Base-by-base conservation (phyloP, 2,797 vertebrate genomes). In the Amniataba percoides region DNA sequence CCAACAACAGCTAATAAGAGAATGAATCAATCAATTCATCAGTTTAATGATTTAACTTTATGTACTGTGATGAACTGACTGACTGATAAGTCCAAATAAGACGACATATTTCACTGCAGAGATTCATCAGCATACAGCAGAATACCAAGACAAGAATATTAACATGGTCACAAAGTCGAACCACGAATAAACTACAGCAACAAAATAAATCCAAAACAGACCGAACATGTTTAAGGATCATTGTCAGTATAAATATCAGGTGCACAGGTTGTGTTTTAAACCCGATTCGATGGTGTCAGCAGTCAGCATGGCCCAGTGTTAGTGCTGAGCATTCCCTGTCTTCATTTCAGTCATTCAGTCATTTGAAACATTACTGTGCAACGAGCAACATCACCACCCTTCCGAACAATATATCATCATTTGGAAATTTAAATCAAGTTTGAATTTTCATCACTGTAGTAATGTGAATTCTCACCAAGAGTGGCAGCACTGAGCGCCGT, bases 401-500 rank as follows among this genome's bases (percentile, higher is more conserved):
- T 64, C 16, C 10, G n/a, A 16, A 64, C 46, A 51, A 45, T n/a
- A 7, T 42, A 15, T 9, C 16, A n/a, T 65, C 6, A 31, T 65
- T 14, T 57, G 31, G 18, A 56, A 40, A 67, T 60, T 15, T 5
- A 5, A 48, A 46, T 39, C 0, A 40, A 48, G 8, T 48, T 53
- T 2, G 55, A 76, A 55, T 48, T 21, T 18, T 49, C 6, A 16
- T 49, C 48, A 27, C 23, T 61, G n/a, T 19, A 8, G 18, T 15
- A 14, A 31, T 48, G 14, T 12, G 43, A 45, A 43, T 48, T 63
- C 14, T 69, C 14, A 15, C 45, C 48, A 61, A 13, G 16, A 19
- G 31, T 48, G 34, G 56, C 56, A 60, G 39, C 11, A 5, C 11
- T 67, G 56, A 74, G 45, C 46, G 65, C 27, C 69, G 14, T 36